Evolutionary conservation across 2,797 vertebrate genomes (phyloP).

Genomic region (Parambassis ranga): DNA sequence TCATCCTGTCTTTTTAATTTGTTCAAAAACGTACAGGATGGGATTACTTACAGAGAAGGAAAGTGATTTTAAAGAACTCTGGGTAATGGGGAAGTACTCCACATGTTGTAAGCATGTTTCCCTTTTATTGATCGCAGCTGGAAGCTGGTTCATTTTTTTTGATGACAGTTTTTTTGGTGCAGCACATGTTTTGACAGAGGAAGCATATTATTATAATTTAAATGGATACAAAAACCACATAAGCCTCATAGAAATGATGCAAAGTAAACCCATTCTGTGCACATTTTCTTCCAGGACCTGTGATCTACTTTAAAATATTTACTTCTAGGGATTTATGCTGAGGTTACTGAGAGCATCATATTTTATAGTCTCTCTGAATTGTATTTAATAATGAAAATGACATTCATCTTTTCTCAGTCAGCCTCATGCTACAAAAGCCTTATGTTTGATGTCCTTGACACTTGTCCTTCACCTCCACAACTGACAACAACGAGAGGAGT

Average conservation of each 20-base stretch:
- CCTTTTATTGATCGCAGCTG: not conserved
- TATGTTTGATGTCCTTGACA: not conserved
- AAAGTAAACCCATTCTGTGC: not conserved
- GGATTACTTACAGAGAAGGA: not conserved
- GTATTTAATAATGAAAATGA: too few species aligned
- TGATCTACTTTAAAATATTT: not conserved
- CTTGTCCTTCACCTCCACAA: not conserved
- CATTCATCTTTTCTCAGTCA: too few species aligned
- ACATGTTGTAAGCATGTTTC: too few species aligned
- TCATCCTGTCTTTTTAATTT: slow-evolving; percentile 43
- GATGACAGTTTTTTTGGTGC: not conserved
- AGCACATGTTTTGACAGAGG: not conserved
- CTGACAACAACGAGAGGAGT: not conserved
- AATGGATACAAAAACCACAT: not conserved
- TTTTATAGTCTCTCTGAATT: too few species aligned
- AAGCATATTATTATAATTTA: not conserved
- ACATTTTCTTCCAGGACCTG: too few species aligned
- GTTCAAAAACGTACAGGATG: not conserved
- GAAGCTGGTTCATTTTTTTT: not conserved
- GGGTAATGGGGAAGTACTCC: not conserved
- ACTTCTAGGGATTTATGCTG: not conserved
- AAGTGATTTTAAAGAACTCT: not conserved
- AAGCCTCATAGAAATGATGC: not conserved
- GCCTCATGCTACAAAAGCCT: too few species aligned
- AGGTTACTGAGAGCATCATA: too few species aligned